Evolutionary conservation across 2,113 vertebrate genomes (phyloP).

Genomic region (Globicephala melas): DNA sequence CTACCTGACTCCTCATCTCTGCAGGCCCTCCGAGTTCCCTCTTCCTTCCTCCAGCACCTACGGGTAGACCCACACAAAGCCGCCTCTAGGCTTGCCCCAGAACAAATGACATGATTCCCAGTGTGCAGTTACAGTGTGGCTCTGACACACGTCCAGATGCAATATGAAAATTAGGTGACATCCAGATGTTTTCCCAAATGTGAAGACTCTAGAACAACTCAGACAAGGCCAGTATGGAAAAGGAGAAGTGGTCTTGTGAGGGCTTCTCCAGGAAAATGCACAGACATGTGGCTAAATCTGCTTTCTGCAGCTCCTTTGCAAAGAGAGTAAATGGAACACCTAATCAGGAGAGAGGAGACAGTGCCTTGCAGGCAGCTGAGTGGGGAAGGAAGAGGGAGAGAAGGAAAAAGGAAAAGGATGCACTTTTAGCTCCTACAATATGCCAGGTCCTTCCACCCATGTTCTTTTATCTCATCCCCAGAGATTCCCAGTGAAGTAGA

Average conservation of each 20-base stretch:
- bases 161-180: not conserved
- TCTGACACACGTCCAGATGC: not conserved
- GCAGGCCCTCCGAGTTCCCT: not conserved
- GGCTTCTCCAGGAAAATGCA: not conserved
- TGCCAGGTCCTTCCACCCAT: not conserved
- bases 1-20: not conserved
- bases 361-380: not conserved
- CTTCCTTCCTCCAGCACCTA: not conserved
- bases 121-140: accelerated
- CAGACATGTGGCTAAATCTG: not conserved
- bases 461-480: not conserved
- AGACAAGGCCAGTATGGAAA: not conserved
- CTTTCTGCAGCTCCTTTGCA: not conserved
- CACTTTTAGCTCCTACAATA: not conserved
- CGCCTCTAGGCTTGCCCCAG: not conserved
- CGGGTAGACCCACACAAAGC: not conserved
- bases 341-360: not conserved
- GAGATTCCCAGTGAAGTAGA: not conserved
- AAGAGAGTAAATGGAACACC: not conserved
- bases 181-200: not conserved
- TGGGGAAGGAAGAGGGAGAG: not conserved
- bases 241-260: accelerated
- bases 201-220: not conserved
- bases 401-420: not conserved
- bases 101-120: accelerated